A percentile compares a stretch with the other conserved stretches of the same genome.
phyloP scores from a whole-genome alignment of 2,797 vertebrate genomes.

The Parambassis ranga region DNA sequence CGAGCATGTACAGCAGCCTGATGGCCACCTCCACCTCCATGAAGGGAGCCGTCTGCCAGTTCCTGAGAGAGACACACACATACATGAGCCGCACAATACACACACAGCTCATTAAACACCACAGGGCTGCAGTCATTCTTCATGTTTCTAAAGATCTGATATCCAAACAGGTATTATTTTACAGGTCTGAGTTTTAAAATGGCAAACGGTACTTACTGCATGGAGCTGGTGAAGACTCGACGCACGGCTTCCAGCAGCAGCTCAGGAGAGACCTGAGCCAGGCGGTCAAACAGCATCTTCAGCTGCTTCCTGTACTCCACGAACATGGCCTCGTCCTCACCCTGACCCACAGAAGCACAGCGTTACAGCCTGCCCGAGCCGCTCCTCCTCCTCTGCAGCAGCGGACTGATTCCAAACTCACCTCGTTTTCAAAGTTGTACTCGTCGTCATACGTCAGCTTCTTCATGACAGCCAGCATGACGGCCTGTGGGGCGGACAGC shows the following conservation, averaged over 20 bases:
- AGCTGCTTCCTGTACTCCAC: constrained; percentile 98
- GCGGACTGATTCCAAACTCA: constrained; percentile 59
- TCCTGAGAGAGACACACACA: constrained; percentile 67
- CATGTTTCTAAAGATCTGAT: too few relatives aligned
- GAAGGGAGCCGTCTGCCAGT: constrained; percentile 89
- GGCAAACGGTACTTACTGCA: constrained; percentile 90
- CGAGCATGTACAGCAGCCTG: constrained; percentile 94
- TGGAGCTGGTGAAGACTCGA: constrained; percentile 89
- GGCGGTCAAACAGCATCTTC: constrained; percentile 93
- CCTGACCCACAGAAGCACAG: constrained; percentile 72
- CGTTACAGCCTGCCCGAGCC: not conserved
- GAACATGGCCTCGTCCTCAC: constrained; percentile 99
- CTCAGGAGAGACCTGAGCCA: constrained; percentile 97
- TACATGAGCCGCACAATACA: not conserved
- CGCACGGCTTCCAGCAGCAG: constrained; percentile 91
- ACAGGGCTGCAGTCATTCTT: too few relatives aligned
- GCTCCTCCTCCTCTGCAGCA: too few relatives aligned
- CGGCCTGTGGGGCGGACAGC: constrained; percentile 74
- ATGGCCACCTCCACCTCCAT: constrained; percentile 98
- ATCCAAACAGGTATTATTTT: too few relatives aligned
- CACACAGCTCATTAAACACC: too few relatives aligned
- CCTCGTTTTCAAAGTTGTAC: constrained; percentile 99
- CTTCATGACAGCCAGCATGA: constrained; percentile 98
- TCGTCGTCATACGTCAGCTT: constrained; percentile 98
- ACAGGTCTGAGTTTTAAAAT: too few relatives aligned